A percentile compares a stretch with the other conserved stretches of the same genome.
These are phyloP conservation scores for Microchirus variegatus DNA, from an alignment of 2,797 vertebrate species.

Conservation along the genomic window DNA sequence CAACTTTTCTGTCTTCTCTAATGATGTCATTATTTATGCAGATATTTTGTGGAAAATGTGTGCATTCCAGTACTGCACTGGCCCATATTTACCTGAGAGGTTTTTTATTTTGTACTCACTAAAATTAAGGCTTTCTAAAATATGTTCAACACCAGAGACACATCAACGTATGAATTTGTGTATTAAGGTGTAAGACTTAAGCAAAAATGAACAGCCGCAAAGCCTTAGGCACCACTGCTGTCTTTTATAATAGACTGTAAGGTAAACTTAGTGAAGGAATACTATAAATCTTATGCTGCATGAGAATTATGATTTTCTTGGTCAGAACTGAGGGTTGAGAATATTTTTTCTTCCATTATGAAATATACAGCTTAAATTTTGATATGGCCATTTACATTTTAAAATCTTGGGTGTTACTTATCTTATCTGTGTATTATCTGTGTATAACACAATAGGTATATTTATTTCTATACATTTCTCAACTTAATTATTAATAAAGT, in stretches of 20 bases:
- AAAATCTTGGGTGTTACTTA: too few relatives aligned
- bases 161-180: neutral
- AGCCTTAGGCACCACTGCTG: neutral
- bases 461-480: too few relatives aligned
- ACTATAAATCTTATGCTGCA: too few relatives aligned
- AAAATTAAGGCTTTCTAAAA: slow-evolving; percentile 2
- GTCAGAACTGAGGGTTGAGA: neutral
- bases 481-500: too few relatives aligned
- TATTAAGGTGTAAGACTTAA: slow-evolving; percentile 1
- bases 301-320: neutral
- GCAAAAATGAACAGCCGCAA: neutral
- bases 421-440: too few relatives aligned
- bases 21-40: neutral
- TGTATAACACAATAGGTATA: too few relatives aligned
- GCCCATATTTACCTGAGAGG: neutral
- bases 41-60: neutral
- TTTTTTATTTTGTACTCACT: neutral
- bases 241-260: neutral
- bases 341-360: neutral
- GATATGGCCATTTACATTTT: too few relatives aligned
- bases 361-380: too few relatives aligned
- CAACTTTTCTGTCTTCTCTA: neutral
- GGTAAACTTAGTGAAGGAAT: neutral
- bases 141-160: neutral
- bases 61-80: too few relatives aligned